These are phyloP conservation scores for Perdita meconis DNA, from an alignment of 2,888 invertebrate species.

Conservation along the genomic window DNA sequence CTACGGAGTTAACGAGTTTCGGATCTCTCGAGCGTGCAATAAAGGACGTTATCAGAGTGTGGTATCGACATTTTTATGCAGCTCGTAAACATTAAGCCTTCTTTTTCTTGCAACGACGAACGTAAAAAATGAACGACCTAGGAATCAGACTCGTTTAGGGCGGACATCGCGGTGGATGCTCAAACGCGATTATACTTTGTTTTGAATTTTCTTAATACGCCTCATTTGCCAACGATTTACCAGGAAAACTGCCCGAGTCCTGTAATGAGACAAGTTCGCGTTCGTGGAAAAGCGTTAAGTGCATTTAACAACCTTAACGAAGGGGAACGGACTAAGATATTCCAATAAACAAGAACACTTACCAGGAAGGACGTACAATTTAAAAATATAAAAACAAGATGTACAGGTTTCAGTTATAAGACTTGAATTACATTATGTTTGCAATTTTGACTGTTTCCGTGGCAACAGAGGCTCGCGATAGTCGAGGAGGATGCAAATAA, in stretches of 20 bases:
- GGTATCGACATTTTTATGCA: slow-evolving; percentile 37
- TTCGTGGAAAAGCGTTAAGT: slow-evolving; percentile 66
- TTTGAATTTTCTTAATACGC: slow-evolving; percentile 5
- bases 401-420: neutral
- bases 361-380: neutral
- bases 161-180: neutral
- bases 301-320: slow-evolving; percentile 60
- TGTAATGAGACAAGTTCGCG: slow-evolving; percentile 29
- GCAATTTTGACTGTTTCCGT: neutral
- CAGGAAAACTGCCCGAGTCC: slow-evolving; percentile 27
- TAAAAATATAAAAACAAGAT: neutral
- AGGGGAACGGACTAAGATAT: slow-evolving; percentile 38
- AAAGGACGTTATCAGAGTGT: slow-evolving; percentile 24
- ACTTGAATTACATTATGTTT: too few relatives aligned
- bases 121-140: slow-evolving; percentile 1
- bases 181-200: neutral
- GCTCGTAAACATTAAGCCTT: slow-evolving; percentile 38
- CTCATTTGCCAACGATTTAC: neutral
- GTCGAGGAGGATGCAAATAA: neutral
- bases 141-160: slow-evolving; percentile 18
- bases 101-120: slow-evolving; percentile 16
- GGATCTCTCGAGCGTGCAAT: slow-evolving; percentile 27
- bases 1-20: slow-evolving; percentile 40
- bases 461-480: neutral
- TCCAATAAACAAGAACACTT: slow-evolving; percentile 1